Evolutionary conservation across 2,113 vertebrate species (phyloP).

Genomic region (Nibea albiflora): DNA sequence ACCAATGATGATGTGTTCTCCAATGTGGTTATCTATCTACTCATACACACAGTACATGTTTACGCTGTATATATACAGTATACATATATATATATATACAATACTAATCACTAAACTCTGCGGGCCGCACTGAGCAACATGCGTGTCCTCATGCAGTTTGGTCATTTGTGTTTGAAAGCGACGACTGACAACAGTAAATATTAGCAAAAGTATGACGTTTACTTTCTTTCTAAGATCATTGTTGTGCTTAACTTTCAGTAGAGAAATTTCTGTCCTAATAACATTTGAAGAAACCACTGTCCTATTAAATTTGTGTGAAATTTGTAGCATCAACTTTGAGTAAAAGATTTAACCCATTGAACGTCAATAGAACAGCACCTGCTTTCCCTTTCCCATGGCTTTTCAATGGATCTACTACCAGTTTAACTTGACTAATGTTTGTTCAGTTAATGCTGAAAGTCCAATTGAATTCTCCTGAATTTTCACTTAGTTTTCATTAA

Average conservation of each 20-base stretch:
- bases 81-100: slow-evolving; percentile 3
- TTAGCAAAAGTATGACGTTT: neutral
- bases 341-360: neutral
- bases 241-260: slow-evolving; percentile 18
- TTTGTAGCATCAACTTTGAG: neutral
- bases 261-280: neutral
- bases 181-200: neutral
- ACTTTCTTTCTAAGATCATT: slow-evolving; percentile 10
- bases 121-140: slow-evolving; percentile 74
- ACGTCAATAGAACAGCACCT: slow-evolving; percentile 2
- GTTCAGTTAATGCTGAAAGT: neutral
- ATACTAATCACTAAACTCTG: slow-evolving; percentile 79
- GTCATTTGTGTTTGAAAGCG: slow-evolving; percentile 62
- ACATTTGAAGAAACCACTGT: neutral
- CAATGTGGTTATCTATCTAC: slow-evolving; percentile 87
- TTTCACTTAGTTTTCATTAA: neutral
- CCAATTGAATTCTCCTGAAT: neutral
- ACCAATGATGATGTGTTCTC: slow-evolving; percentile 87
- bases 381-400: neutral
- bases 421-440: neutral
- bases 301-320: slow-evolving; percentile 7
- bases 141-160: slow-evolving; percentile 78
- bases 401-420: neutral
- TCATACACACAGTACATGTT: slow-evolving; percentile 86
- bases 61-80: slow-evolving; percentile 90